Percentiles rank a stretch among this genome's conserved stretches.
Conservation (phyloP, 1,140 invertebrate species). For the Diprion similis region DNA sequence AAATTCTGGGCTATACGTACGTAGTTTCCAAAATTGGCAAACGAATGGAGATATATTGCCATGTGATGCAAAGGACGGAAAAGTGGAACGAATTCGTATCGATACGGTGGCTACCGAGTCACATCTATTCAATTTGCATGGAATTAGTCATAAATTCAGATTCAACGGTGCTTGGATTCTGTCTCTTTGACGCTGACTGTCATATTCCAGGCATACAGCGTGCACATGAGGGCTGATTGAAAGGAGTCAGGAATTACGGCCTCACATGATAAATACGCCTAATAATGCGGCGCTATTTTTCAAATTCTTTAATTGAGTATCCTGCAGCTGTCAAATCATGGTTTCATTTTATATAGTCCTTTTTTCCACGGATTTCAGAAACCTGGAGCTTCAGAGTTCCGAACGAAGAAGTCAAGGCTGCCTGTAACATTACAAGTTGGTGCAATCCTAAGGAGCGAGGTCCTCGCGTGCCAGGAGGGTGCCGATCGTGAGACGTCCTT, state of each 20-base stretch:
- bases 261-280: not conserved
- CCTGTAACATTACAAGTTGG: too few species aligned
- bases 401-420: too few species aligned
- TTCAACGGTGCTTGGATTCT: not conserved
- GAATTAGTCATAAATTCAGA: not conserved
- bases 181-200: not conserved
- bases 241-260: not conserved
- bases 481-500: constrained; percentile 6
- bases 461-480: constrained; percentile 49
- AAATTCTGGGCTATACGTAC: too few species aligned
- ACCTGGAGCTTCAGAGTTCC: too few species aligned
- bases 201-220: not conserved
- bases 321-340: too few species aligned
- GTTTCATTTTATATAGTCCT: too few species aligned
- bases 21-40: not conserved
- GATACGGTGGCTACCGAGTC: not conserved
- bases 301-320: too few species aligned
- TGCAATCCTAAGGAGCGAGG: too few species aligned
- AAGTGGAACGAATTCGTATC: not conserved
- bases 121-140: too few species aligned
- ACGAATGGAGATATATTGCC: not conserved
- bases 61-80: not conserved
- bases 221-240: not conserved
- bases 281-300: too few species aligned
- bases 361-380: too few species aligned